Base-by-base conservation (phyloP, 2,113 vertebrate species). In the Taurulus bubalis region DNA sequence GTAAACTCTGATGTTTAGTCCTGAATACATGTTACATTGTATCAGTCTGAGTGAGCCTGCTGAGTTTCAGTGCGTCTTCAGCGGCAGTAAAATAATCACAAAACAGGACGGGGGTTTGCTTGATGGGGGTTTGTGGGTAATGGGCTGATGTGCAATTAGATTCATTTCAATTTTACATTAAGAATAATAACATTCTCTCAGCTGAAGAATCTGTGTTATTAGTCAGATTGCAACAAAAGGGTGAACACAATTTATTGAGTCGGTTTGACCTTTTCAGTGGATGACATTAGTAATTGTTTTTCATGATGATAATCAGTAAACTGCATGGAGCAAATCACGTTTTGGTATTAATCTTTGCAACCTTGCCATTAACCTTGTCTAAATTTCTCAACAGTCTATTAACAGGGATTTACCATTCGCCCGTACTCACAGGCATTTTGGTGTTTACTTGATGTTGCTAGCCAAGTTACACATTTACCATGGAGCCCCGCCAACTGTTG, bases 281-380 rank as follows among this genome's bases (percentile, higher is more conserved):
- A 32, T 68, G 69, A 64, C 65, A 30, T 6, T 26, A n/a, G 51
- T 32, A 75, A 84, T 81, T 78, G 42, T 10, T 88, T 28, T 45
- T 75, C 26, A 84, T 80, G 30, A 75, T 45, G 65, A 77, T 80
- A 78, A 78, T 68, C 51, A 62, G 66, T 26, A 55, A 77, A 79
- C 51, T 67, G 34, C 34, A 34, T 34, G 24, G 28, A 28, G 79
- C 18, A 80, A 82, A 80, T 68, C 63, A 73, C 26, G 76, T 64
- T 83, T 87, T 75, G 18, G 28, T 65, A 62, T 79, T 75, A 71
- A 80, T 80, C 73, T 49, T 40, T 59, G 59, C 53, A 75, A 77
- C 82, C 68, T 77, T 77, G 51, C 45, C 20, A 71, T 85, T 80
- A 87, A 77, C 53, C 72, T 60, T 58, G 70, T 83, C 14, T 34